Percentiles rank a stretch among this genome's conserved stretches.
Conservation (phyloP, 1,140 invertebrate genomes). For the Gonioctena quinquepunctata region DNA sequence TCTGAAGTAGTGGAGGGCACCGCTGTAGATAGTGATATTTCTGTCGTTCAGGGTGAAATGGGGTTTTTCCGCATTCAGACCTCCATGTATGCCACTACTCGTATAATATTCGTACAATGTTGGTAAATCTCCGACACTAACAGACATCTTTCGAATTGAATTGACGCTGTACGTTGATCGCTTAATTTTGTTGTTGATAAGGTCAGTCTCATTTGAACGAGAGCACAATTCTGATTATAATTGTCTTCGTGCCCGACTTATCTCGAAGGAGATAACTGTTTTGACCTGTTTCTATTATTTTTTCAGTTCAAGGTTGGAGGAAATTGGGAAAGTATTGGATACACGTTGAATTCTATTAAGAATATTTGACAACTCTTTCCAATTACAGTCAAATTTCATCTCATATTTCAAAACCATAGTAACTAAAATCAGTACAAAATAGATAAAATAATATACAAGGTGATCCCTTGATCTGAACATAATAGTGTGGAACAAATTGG, state of each 20-base stretch:
- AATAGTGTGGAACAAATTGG: no score
- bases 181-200: neutral
- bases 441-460: no score
- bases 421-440: no score
- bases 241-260: neutral
- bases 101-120: constrained; percentile 17
- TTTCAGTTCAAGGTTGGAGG: neutral
- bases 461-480: no score
- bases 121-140: neutral
- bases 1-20: constrained; percentile 91
- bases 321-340: no score
- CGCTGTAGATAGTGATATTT: constrained; percentile 55
- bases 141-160: neutral
- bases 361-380: no score
- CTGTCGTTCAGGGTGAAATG: constrained; percentile 42
- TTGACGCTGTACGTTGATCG: neutral
- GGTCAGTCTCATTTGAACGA: constrained; percentile 7
- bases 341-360: no score
- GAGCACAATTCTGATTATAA: neutral
- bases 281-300: neutral
- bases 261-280: neutral
- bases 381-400: no score
- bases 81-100: constrained; percentile 31
- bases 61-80: constrained; percentile 30
- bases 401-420: no score